phyloP scores from a whole-genome alignment of 2,113 vertebrate species.

The Oreochromis aureus region DNA sequence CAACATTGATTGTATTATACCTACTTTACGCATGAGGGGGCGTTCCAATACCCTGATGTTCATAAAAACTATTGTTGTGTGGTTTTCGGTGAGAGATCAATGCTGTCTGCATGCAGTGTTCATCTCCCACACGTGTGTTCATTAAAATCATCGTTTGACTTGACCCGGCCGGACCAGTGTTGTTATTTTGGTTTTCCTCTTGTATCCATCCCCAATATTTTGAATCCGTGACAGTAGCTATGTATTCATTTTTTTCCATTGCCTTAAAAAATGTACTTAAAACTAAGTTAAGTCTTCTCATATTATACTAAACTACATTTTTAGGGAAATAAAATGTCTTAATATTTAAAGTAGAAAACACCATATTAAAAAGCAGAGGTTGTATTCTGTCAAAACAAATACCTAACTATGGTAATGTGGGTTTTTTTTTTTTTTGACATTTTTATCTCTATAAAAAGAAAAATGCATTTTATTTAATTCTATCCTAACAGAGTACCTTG shows the following conservation, averaged over 20 bases:
- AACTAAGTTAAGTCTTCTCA: background rate
- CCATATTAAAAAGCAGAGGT: background rate
- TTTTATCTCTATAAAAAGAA: background rate
- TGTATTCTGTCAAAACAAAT: fast-evolving
- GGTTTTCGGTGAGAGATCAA: too few relatives aligned
- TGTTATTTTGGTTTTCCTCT: too few relatives aligned
- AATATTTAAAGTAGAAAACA: background rate
- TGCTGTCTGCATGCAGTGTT: too few relatives aligned
- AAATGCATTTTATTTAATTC: background rate
- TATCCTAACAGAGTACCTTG: background rate
- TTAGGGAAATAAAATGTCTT: background rate
- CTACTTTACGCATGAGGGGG: too few relatives aligned
- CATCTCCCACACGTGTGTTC: too few relatives aligned
- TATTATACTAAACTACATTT: background rate
- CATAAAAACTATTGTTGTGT: too few relatives aligned
- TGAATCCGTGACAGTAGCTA: background rate
- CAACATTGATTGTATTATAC: too few relatives aligned
- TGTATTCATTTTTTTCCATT: background rate
- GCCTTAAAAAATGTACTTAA: background rate
- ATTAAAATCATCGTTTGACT: too few relatives aligned
- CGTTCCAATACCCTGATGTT: too few relatives aligned
- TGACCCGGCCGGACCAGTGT: too few relatives aligned
- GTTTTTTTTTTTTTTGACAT: background rate
- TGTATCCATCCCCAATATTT: too few relatives aligned
- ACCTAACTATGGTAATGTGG: background rate